phyloP scores from a whole-genome alignment of 2,888 invertebrate species.

The Odontocerum albicorne region DNA sequence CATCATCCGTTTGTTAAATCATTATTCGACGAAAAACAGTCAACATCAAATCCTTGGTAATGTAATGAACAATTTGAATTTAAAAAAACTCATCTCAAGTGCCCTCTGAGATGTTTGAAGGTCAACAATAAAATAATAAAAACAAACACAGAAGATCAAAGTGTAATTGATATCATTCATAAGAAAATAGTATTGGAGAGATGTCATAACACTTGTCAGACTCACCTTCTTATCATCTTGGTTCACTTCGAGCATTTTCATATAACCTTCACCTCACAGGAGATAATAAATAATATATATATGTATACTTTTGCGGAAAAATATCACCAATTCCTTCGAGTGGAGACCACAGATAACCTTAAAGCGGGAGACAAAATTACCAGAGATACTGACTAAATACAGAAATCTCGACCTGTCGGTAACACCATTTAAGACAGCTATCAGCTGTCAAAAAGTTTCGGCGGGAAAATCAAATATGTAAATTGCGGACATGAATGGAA shows the following conservation, averaged over 20 bases:
- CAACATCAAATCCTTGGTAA: too few species aligned
- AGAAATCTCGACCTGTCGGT: not conserved
- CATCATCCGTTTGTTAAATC: too few species aligned
- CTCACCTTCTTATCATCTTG: slow-evolving; percentile 36
- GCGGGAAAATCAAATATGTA: slow-evolving; percentile 3
- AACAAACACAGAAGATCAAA: slow-evolving; percentile 25
- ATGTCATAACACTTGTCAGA: slow-evolving; percentile 13
- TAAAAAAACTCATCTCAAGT: too few species aligned
- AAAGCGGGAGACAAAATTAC: not conserved
- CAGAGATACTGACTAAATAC: not conserved
- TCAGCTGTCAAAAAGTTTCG: slow-evolving; percentile 14
- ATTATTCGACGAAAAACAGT: too few species aligned
- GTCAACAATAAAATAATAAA: slow-evolving; percentile 19
- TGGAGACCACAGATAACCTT: slow-evolving; percentile 8
- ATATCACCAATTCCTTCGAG: too few species aligned
- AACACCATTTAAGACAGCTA: not conserved
- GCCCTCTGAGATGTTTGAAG: slow-evolving; percentile 25
- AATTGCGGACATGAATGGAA: not conserved
- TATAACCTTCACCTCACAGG: slow-evolving; percentile 7
- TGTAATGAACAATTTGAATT: too few species aligned
- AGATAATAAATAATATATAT: not conserved
- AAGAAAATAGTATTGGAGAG: slow-evolving; percentile 7
- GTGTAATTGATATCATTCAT: slow-evolving; percentile 11
- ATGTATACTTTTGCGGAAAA: too few species aligned
- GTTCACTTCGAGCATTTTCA: slow-evolving; percentile 31